Evolutionary conservation across 2,888 invertebrate species (phyloP).

Genomic region (Criorhina ranunculi): DNA sequence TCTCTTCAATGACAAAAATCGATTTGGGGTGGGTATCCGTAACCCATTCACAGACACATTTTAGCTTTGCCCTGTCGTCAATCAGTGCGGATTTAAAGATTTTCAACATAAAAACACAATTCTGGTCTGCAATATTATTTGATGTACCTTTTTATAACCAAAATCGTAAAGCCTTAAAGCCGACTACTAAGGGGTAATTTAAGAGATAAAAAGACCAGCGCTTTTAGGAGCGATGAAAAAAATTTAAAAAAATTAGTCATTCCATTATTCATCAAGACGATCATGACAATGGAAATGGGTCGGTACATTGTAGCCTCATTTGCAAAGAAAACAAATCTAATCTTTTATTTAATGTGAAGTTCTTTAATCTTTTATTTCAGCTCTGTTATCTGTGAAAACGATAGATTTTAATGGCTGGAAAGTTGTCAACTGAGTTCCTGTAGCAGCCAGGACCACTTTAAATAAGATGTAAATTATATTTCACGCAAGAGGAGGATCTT

Average conservation of each 20-base stretch:
- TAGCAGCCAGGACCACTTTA: no score
- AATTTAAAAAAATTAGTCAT: constrained; percentile 31
- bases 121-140: constrained; percentile 31
- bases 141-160: constrained; percentile 34
- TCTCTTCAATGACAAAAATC: neutral
- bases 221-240: constrained; percentile 27
- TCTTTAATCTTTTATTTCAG: neutral
- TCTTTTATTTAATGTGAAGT: neutral
- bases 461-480: no score
- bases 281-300: neutral
- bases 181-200: constrained; percentile 14
- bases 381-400: neutral
- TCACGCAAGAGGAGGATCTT: no score
- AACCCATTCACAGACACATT: neutral
- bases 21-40: neutral
- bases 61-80: neutral
- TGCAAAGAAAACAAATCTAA: neutral
- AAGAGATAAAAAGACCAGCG: constrained; percentile 9
- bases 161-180: constrained; percentile 40
- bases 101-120: constrained; percentile 9
- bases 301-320: constrained; percentile 9
- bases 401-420: neutral
- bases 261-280: constrained; percentile 19
- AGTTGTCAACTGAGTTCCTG: neutral
- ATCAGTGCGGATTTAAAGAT: constrained; percentile 16